Base-by-base conservation (phyloP, 1,140 invertebrate species). In the Drosophila trapezifrons region DNA sequence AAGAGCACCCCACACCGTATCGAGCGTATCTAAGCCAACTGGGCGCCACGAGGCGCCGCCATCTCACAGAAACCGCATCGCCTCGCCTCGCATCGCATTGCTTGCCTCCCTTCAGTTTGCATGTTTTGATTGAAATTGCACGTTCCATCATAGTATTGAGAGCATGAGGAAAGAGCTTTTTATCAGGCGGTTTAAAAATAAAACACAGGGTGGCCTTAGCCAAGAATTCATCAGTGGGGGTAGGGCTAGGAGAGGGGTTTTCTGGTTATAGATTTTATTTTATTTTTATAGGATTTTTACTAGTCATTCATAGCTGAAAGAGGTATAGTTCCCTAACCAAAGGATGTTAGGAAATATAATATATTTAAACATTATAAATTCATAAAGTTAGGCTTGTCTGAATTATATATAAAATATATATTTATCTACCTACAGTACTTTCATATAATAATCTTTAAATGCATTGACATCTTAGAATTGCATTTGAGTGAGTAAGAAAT, bases 71-170 rank as follows among this genome's bases (percentile, higher is more conserved):
- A 54, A 70, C 25, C 29, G 35, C 18, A 77, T 49, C 27, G 82
- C 75, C 45, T 72, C 54, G 42, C 46, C 37, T 57, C 52, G 40
- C 12, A 57, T 49, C 29, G 73, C 74, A 66, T 69, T 67, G 46
- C 51, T 62, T 78, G 71, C 69, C 15, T 42, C 51, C 10, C 17
- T 58, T 66, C 37, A 37, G 37, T 87, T 83, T 83, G 83, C 83
- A 89, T 86, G 83, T 65, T 54, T 78, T 67, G 66, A 75, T 59
- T 71, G 35, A 72, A 71, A 71, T 45, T 77, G 63, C 55, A 52
- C 64, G 52, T 76, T 72, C 43, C 55, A 62, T 45, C 37, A 20
- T 59, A 79, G 73, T 73, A 76, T 79, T 79, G 63, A 77, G 73
- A 37, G 57, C 75, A 63, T 55, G 56, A 17, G 69, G 56, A 57